A percentile compares a stretch with the other conserved stretches of the same genome.
Conservation (phyloP, 2,113 vertebrate species). For the Herpetotheres cachinnans region DNA sequence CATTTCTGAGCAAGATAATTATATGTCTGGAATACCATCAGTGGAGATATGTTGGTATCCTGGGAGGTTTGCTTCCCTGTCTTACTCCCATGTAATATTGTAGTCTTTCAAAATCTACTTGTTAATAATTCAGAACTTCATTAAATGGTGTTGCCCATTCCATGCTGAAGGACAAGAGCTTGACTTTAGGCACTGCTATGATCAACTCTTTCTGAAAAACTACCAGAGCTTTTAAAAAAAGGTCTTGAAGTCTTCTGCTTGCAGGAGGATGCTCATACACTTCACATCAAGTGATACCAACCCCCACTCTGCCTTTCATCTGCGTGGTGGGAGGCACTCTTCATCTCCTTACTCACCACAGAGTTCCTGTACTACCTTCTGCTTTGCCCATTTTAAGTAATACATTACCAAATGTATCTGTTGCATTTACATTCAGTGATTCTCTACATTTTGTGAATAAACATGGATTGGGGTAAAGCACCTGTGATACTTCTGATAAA, state of each 20-base stretch:
- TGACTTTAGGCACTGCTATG: not conserved
- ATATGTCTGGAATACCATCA: not conserved
- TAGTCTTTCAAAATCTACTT: not conserved
- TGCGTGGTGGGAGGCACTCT: not conserved
- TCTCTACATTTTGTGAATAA: not conserved
- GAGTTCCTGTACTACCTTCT: not conserved
- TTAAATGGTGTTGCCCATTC: not conserved
- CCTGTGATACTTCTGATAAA: not conserved
- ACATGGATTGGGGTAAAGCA: not conserved
- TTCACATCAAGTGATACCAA: not conserved
- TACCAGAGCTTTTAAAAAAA: not conserved
- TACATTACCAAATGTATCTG: not conserved
- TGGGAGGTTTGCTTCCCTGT: not conserved
- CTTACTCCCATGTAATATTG: not conserved
- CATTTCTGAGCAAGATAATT: not conserved
- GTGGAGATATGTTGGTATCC: not conserved
- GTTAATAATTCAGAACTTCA: not conserved
- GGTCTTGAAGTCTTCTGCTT: not conserved
- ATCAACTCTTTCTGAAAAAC: not conserved
- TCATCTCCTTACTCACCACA: not conserved
- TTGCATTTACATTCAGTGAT: not conserved
- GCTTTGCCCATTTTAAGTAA: not conserved
- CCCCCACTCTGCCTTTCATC: not conserved
- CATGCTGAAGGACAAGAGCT: not conserved
- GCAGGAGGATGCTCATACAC: not conserved